These are phyloP conservation scores for Nesidiocoris tenuis DNA, from an alignment of 2,888 invertebrate species.

Conservation along the genomic window DNA sequence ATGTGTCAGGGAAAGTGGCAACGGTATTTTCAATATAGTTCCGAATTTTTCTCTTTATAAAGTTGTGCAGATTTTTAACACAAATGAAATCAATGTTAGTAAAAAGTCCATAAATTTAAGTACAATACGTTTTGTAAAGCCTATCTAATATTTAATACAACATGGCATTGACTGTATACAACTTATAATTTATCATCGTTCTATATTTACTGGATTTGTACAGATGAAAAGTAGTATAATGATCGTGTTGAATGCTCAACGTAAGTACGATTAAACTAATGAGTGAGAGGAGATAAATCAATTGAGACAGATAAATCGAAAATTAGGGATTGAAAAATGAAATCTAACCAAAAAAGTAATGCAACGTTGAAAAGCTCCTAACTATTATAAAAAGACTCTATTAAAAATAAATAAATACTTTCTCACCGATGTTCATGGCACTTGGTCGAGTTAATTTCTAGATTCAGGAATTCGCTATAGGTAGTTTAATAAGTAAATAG, in stretches of 20 bases:
- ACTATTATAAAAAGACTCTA: slow-evolving; percentile 40
- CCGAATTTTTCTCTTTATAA: slow-evolving; percentile 29
- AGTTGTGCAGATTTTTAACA: slow-evolving; percentile 35
- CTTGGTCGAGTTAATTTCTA: slow-evolving; percentile 40
- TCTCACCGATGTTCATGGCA: slow-evolving; percentile 40
- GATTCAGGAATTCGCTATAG: slow-evolving; percentile 30
- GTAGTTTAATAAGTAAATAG: slow-evolving; percentile 5
- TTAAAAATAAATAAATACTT: slow-evolving; percentile 41
- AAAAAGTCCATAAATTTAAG: slow-evolving; percentile 40
- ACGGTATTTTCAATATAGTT: slow-evolving; percentile 10
- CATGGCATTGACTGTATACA: slow-evolving; percentile 39
- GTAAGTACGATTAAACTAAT: slow-evolving; percentile 26
- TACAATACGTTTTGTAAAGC: slow-evolving; percentile 39
- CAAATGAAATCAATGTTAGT: slow-evolving; percentile 36
- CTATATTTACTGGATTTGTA: slow-evolving; percentile 36
- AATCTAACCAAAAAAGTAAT: too few relatives aligned
- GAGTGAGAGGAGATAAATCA: slow-evolving; percentile 5
- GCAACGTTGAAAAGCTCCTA: slow-evolving; percentile 16
- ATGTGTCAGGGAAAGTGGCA: neutral
- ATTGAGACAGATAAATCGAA: too few relatives aligned
- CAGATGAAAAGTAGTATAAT: slow-evolving; percentile 37
- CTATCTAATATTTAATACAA: slow-evolving; percentile 41
- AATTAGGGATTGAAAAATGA: too few relatives aligned
- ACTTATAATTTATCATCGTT: slow-evolving; percentile 37
- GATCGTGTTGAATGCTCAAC: slow-evolving; percentile 23